These are phyloP conservation scores for Nesogale talazaci DNA, from an alignment of 2,113 vertebrate genomes.

Conservation along the genomic window DNA sequence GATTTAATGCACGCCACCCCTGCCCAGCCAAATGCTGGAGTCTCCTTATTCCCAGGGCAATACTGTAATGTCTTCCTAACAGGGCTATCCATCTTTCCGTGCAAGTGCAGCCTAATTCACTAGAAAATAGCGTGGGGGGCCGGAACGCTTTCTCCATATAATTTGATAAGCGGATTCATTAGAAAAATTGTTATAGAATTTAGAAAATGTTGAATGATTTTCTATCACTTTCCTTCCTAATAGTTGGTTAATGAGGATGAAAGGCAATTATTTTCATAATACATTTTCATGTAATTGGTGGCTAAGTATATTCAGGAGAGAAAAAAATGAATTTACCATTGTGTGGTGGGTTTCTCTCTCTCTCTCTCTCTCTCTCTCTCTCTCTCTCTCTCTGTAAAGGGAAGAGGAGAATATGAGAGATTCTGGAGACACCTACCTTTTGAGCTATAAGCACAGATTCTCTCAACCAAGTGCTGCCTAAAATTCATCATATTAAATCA, in stretches of 20 bases:
- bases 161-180: constrained; percentile 51
- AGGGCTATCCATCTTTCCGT: constrained; percentile 47
- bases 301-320: constrained; percentile 47
- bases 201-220: constrained; percentile 70
- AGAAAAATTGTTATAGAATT: constrained; percentile 63
- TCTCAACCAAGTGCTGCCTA: background rate
- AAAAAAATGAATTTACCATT: constrained; percentile 64
- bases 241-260: constrained; percentile 69
- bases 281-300: constrained; percentile 63
- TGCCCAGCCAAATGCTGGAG: background rate
- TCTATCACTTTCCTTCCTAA: constrained; percentile 56
- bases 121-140: constrained; percentile 26
- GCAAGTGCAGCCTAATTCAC: constrained; percentile 49
- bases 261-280: constrained; percentile 77
- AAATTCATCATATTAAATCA: background rate
- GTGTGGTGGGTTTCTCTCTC: constrained; percentile 42
- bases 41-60: background rate
- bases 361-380: constrained; percentile 6
- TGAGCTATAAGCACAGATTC: constrained; percentile 2
- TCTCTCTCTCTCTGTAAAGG: constrained; percentile 22
- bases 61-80: background rate
- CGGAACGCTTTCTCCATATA: constrained; percentile 53
- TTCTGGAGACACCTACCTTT: constrained; percentile 29
- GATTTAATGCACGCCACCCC: background rate
- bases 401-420: constrained; percentile 39